Base-by-base conservation (phyloP, 2,113 vertebrate species). In the Panthera tigris region DNA sequence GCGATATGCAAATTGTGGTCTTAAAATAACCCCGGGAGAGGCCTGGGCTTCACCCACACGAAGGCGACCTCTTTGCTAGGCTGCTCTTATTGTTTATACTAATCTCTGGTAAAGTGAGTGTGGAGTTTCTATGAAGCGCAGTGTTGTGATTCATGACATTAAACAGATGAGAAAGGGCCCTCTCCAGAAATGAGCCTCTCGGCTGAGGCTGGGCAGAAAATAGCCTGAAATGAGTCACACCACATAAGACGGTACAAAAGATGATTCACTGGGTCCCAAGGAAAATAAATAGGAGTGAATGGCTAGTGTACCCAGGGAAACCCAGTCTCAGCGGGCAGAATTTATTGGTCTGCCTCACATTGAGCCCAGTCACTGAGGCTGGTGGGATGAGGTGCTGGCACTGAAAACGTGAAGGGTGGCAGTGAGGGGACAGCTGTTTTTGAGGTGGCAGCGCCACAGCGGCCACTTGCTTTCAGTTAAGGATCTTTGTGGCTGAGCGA, bases 141-240 rank as follows among this genome's bases (percentile, higher is more conserved):
- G 23, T 13, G 94, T 4, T 91, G 36, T 94, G 81, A 90, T 80
- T 81, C 36, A 0, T 79, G 91, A 96, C 93, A 94, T 93, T 96
- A 82, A 95, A 89, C 94, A 96, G 74, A 95, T 48, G 36, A 27
- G 65, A 68, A 41, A 78, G 18, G 16, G 13, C 45, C 29, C 45
- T 71, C 78, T 94, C 84, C 76, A 91, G 81, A 97, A 93, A 19
- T 57, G 92, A 98, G 12, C 78, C 83, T 0, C 52, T 13, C 1
- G 1, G n/a, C 86, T 23, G 66, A 89, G 45, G 45, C 71, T 0
- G 89, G 95, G 76, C 83, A 83, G 89, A 98, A 89, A 98, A 91
- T 76, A 94, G 80, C 61, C 76, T 82, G 45, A 95, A 83, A 79
- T 95, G 89, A 94, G 88, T 90, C 97, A 97, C 21, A 48, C 15